A percentile compares a stretch with the other conserved stretches of the same genome.
phyloP scores from a whole-genome alignment of 2,113 vertebrate genomes.

The Menura novaehollandiae region DNA sequence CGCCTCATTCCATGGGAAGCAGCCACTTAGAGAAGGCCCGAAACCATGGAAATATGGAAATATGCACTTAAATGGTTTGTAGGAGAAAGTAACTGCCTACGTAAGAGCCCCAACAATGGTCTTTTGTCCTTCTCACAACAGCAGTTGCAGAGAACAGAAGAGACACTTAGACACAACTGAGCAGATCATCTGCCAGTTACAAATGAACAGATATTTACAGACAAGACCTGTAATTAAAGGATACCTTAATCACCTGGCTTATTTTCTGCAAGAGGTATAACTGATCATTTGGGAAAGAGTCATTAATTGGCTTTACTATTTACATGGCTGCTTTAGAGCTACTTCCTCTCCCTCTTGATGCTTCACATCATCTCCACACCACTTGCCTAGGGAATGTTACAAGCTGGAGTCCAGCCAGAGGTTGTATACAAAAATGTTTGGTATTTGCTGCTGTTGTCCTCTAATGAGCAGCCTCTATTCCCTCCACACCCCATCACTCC shows the following conservation, averaged over 20 bases:
- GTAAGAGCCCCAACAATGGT: not conserved
- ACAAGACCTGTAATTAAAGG: not conserved
- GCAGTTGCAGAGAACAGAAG: not conserved
- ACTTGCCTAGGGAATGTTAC: not conserved
- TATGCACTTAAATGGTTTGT: not conserved
- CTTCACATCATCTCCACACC: not conserved
- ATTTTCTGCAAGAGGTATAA: not conserved
- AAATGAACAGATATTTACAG: constrained; percentile 14
- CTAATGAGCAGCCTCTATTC: constrained; percentile 21
- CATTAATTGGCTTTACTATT: not conserved
- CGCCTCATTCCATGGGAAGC: rapidly evolving
- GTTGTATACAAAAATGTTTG: constrained; percentile 35
- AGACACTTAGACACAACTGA: not conserved
- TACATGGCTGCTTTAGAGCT: not conserved
- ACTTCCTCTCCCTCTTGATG: not conserved
- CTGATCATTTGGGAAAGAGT: not conserved
- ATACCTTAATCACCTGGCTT: not conserved
- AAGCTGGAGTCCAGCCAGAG: constrained; percentile 28
- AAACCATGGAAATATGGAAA: not conserved
- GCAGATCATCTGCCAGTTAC: constrained; percentile 1
- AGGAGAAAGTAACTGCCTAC: not conserved
- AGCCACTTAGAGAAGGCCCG: not conserved
- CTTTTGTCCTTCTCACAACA: not conserved
- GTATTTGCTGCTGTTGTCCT: constrained; percentile 47
- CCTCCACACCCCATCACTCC: not conserved